Base-by-base conservation (phyloP, 53 echinoderm and acorn worm genomes). In the Crossaster papposus region DNA sequence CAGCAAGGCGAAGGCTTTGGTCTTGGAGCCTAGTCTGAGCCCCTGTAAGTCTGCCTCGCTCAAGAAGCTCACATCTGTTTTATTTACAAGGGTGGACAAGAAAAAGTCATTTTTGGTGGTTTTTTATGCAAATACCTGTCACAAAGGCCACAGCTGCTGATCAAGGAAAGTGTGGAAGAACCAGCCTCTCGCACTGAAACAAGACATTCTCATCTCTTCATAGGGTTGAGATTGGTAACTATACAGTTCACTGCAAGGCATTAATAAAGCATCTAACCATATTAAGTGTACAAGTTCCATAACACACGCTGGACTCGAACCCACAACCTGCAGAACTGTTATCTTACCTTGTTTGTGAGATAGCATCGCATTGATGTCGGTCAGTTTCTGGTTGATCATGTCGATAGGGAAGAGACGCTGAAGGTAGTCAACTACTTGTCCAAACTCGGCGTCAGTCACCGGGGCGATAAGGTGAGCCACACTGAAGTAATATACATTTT, bases 361-460 rank as follows among this genome's bases (percentile, higher is more conserved):
- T 7, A 90, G 73, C 54, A 90, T 72, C 10, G 54, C 55, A 32
- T 87, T 91, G 23, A 87, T 53, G 14, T 54, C 72, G 23, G 79
- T 81, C 24, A 91, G 52, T 55, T 91, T 79, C 18, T 79, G 72
- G 72, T 91, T 91, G 64, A 91, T 79, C 5, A 87, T 70, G 11
- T 72, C 54, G 22, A 91, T 72, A 32, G 91, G 91, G 10, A 91
- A 71, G n/a, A 91, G 64, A 15, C 88, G 62, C 79, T 86, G 88
- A 6, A 91, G 74, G 35, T 87, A 88, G 12, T 70, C 81, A 6
- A 36, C 73, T 7, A 80, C 71, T 23, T 58, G 54, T 24, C 71
- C 17, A 70, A 91, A 91, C 80, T 91, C 91, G 0, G 54, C 79
- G 23, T 86, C 73, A 6, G 88, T 87, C 36, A 91, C 79, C 0